A percentile compares a stretch with the other conserved stretches of the same genome.
Evolutionary conservation across 2,113 vertebrate species (phyloP).

Genomic region (Pseudopipra pipra): DNA sequence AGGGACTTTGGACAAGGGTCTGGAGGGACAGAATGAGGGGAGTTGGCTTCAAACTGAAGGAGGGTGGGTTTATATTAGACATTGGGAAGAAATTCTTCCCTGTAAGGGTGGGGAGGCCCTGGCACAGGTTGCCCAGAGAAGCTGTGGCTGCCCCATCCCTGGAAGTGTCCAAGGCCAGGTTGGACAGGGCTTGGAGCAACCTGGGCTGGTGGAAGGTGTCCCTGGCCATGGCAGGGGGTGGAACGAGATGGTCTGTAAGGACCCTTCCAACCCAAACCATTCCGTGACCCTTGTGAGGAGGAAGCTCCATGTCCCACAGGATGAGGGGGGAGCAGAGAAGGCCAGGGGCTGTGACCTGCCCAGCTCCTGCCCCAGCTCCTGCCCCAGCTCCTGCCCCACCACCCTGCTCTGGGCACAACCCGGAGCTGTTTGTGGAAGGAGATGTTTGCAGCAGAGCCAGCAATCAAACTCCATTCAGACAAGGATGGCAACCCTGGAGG

Average conservation of each 20-base stretch:
- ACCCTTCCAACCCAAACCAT: background rate
- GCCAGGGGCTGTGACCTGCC: background rate
- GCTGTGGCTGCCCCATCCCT: background rate
- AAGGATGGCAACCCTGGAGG: background rate
- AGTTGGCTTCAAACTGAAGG: background rate
- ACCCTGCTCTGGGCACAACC: background rate
- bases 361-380: background rate
- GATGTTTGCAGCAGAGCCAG: background rate
- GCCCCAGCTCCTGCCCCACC: background rate
- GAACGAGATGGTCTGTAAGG: background rate
- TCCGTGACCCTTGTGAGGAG: background rate
- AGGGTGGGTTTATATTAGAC: background rate
- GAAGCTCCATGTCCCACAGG: background rate
- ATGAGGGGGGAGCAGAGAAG: background rate
- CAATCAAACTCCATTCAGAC: fast-evolving
- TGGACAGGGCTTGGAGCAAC: background rate
- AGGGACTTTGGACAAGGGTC: too few relatives aligned
- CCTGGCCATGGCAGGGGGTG: background rate
- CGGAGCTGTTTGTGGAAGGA: background rate
- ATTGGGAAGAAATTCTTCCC: background rate
- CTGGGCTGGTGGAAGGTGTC: background rate
- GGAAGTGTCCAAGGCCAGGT: background rate
- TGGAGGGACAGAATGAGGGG: background rate
- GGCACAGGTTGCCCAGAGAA: background rate
- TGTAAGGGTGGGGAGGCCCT: background rate